Percentiles rank a stretch among this genome's conserved stretches.
Conservation (phyloP, 2,797 vertebrate species). For the Falco columbarius region DNA sequence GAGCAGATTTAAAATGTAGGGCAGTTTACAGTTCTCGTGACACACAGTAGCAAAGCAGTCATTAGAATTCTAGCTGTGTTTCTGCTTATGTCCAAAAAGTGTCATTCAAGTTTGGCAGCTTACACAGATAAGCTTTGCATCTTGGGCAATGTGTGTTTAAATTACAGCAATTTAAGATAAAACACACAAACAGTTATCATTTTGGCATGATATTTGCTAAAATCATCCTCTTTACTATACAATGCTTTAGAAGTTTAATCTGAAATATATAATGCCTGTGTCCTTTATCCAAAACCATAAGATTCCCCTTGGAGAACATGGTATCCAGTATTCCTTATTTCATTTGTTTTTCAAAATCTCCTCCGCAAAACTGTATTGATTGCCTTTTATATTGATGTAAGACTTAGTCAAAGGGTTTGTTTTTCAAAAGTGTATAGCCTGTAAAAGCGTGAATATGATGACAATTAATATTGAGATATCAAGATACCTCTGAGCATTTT, state of each 20-base stretch:
- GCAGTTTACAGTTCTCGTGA: not conserved
- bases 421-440: not conserved
- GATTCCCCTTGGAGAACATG: not conserved
- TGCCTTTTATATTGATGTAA: not conserved
- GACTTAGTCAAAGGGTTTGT: not conserved
- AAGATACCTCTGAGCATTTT: not conserved
- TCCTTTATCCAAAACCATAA: fast-evolving
- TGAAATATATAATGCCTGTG: not conserved
- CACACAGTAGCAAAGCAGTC: not conserved
- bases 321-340: not conserved
- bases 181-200: not conserved
- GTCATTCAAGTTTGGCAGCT: too few relatives aligned
- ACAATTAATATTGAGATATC: not conserved
- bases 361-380: not conserved
- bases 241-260: not conserved
- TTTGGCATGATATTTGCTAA: not conserved
- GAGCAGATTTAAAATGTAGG: conserved; percentile 1
- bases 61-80: conserved; percentile 20
- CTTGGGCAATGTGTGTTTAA: conserved; percentile 4
- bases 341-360: not conserved
- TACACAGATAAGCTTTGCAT: not conserved
- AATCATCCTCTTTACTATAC: not conserved
- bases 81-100: not conserved
- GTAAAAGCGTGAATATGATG: not conserved
- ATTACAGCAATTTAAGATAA: conserved; percentile 16